These are phyloP conservation scores for Galerucella pusilla DNA, from an alignment of 2,888 invertebrate species.

Conservation along the genomic window DNA sequence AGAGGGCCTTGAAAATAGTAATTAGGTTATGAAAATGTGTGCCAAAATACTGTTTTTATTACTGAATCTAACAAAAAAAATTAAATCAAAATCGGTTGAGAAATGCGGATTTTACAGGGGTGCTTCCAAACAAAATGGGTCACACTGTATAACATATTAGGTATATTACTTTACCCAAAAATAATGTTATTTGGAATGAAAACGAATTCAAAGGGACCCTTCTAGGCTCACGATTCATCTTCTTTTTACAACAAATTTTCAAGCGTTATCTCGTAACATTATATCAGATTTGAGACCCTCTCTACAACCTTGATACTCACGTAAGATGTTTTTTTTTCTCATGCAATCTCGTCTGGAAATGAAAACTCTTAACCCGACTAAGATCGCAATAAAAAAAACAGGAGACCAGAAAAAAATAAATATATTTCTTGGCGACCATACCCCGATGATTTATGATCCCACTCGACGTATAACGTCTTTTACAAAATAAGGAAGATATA, in stretches of 20 bases:
- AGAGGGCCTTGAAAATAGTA: too few species aligned
- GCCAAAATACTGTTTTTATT: too few species aligned
- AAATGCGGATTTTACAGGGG: too few species aligned
- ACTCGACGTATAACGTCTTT: conserved; percentile 38
- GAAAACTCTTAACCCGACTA: conserved; percentile 28
- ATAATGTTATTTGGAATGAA: too few species aligned
- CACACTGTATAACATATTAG: too few species aligned
- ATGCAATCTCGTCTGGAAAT: conserved; percentile 13
- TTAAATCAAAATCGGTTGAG: too few species aligned
- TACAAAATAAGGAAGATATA: conserved; percentile 42
- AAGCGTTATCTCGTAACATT: conserved; percentile 2
- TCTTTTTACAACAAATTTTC: conserved; percentile 2
- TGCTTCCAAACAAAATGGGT: too few species aligned
- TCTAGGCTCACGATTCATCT: neutral
- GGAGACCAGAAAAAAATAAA: conserved; percentile 32
- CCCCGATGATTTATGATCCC: conserved; percentile 34
- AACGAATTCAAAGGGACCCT: too few species aligned
- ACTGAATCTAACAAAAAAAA: too few species aligned
- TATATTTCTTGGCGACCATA: conserved; percentile 31
- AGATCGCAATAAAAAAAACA: conserved; percentile 29
- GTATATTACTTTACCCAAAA: too few species aligned
- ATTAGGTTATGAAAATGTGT: too few species aligned
- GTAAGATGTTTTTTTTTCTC: conserved; percentile 2
- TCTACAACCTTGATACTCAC: conserved; percentile 4
- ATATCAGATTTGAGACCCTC: neutral